Evolutionary conservation across 2,113 vertebrate genomes (phyloP).

Genomic region (Toxotes chatareus): DNA sequence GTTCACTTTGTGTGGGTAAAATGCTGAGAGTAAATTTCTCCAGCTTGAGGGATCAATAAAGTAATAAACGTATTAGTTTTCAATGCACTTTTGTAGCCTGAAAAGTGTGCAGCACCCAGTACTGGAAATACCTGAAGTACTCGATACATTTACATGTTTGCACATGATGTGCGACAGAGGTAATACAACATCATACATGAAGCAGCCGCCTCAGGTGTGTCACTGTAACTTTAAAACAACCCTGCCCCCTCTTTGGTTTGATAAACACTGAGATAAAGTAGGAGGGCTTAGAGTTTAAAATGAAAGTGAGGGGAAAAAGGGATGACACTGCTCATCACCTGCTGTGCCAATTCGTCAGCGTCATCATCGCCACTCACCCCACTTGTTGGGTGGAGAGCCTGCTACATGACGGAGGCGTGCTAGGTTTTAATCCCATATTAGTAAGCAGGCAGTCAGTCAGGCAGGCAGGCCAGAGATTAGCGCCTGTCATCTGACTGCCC

Average conservation of each 20-base stretch:
- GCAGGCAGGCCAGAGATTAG: constrained; percentile 70
- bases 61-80: too few species aligned
- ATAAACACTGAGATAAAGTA: not conserved
- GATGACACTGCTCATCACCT: not conserved
- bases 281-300: not conserved
- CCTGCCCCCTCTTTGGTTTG: not conserved
- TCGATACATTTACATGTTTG: too few species aligned
- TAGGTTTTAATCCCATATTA: constrained; percentile 71
- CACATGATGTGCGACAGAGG: too few species aligned
- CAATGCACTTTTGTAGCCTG: too few species aligned
- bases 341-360: not conserved
- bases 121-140: too few species aligned
- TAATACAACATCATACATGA: too few species aligned
- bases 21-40: too few species aligned
- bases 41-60: too few species aligned
- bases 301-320: not conserved
- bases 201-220: too few species aligned
- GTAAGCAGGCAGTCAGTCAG: constrained; percentile 44
- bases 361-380: constrained; percentile 17
- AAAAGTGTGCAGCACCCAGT: too few species aligned
- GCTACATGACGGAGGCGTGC: constrained; percentile 44
- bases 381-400: constrained; percentile 33
- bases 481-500: constrained; percentile 72
- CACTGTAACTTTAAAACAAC: too few species aligned
- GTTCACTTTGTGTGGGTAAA: too few species aligned